Evolutionary conservation across 2,113 vertebrate species (phyloP).

Genomic region (Polyodon spathula): DNA sequence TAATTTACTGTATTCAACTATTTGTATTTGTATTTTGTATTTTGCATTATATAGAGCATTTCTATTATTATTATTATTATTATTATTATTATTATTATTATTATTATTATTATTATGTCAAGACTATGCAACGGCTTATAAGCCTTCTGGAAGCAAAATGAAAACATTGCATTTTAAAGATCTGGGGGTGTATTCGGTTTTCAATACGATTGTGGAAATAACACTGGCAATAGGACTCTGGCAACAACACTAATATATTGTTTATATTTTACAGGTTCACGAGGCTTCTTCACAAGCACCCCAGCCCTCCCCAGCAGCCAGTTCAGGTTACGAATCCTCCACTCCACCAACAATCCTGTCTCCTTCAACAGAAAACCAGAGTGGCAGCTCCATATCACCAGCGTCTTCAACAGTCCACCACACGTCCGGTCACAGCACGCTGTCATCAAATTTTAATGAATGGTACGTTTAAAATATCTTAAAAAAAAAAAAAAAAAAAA

Average conservation of each 20-base stretch:
- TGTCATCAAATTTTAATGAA: slow-evolving; percentile 99
- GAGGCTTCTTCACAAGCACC: slow-evolving; percentile 85
- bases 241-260: neutral
- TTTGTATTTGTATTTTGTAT: too few relatives aligned
- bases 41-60: too few relatives aligned
- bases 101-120: too few relatives aligned
- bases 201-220: neutral
- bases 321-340: slow-evolving; percentile 97
- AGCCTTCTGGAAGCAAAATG: too few relatives aligned
- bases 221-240: neutral
- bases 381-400: slow-evolving; percentile 91
- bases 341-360: slow-evolving; percentile 97
- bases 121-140: too few relatives aligned
- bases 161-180: too few relatives aligned
- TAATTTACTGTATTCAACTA: too few relatives aligned
- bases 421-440: slow-evolving; percentile 91
- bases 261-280: slow-evolving; percentile 76
- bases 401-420: slow-evolving; percentile 91
- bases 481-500: slow-evolving; percentile 52
- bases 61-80: too few relatives aligned
- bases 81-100: too few relatives aligned
- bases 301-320: slow-evolving; percentile 94
- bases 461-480: slow-evolving; percentile 95
- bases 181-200: neutral
- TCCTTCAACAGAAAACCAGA: slow-evolving; percentile 96